These are phyloP conservation scores for Drosophila kambysellisi DNA, from an alignment of 2,888 invertebrate genomes.

Conservation along the genomic window DNA sequence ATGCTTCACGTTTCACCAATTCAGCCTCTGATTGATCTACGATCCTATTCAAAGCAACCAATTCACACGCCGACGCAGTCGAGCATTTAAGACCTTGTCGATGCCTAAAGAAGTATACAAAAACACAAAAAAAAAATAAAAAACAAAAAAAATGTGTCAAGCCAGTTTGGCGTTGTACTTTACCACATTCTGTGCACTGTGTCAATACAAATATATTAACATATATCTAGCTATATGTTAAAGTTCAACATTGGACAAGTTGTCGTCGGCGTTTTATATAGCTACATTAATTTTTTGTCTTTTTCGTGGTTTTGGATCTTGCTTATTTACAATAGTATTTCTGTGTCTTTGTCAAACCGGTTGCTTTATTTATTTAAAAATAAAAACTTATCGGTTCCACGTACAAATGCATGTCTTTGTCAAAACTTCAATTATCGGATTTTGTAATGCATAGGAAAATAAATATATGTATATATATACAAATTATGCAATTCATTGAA, in stretches of 20 bases:
- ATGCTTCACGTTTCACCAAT: slow-evolving; percentile 13
- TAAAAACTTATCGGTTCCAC: slow-evolving; percentile 43
- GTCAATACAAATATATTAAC: slow-evolving; percentile 8
- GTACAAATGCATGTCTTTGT: slow-evolving; percentile 21
- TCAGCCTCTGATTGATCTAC: slow-evolving; percentile 21
- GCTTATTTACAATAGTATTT: slow-evolving; percentile 32
- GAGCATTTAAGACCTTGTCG: slow-evolving; percentile 60
- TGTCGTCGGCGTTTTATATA: slow-evolving; percentile 30
- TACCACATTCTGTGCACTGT: slow-evolving; percentile 16
- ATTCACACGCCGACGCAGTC: slow-evolving; percentile 54
- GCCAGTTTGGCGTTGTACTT: slow-evolving; percentile 45
- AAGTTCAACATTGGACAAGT: slow-evolving; percentile 66
- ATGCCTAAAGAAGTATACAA: slow-evolving; percentile 18
- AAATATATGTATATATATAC: neutral
- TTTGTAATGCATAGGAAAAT: slow-evolving; percentile 48
- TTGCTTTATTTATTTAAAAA: slow-evolving; percentile 67
- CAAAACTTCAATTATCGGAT: slow-evolving; percentile 47
- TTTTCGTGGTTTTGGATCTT: slow-evolving; percentile 33
- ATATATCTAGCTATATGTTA: slow-evolving; percentile 63
- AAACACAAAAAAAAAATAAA: neutral
- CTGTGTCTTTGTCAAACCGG: slow-evolving; percentile 61
- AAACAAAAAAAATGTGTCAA: slow-evolving; percentile 36
- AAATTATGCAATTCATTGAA: slow-evolving; percentile 39
- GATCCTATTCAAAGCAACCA: slow-evolving; percentile 18
- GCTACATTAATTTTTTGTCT: slow-evolving; percentile 23